Percentiles rank a stretch among this genome's conserved stretches.
Conservation (phyloP, 2,888 invertebrate genomes). For the Copidosoma aretas region DNA sequence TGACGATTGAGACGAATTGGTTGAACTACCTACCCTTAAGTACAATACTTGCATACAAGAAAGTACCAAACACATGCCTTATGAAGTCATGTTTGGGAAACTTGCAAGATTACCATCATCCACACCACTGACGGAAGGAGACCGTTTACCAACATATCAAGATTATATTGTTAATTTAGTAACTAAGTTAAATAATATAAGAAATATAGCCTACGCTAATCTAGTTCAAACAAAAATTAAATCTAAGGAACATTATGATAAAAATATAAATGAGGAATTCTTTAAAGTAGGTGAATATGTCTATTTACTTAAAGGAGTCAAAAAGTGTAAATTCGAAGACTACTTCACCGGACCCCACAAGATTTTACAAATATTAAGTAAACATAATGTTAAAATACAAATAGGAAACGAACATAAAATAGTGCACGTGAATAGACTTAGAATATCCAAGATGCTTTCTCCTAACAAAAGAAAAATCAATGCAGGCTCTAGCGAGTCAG, state of each 20-base stretch:
- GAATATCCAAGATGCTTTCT: not conserved
- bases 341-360: slow-evolving; percentile 8
- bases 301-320: not conserved
- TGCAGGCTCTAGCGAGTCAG: too few species aligned
- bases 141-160: too few species aligned
- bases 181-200: not conserved
- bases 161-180: slow-evolving; percentile 14
- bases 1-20: slow-evolving; percentile 2
- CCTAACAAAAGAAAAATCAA: not conserved
- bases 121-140: too few species aligned
- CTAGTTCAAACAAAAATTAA: not conserved
- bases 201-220: slow-evolving; percentile 9
- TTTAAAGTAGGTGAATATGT: slow-evolving; percentile 10
- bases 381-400: slow-evolving; percentile 14
- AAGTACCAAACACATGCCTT: too few species aligned
- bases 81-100: too few species aligned
- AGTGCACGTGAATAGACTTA: slow-evolving; percentile 2
- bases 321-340: not conserved
- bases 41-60: too few species aligned
- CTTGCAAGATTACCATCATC: too few species aligned
- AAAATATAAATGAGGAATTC: slow-evolving; percentile 8
- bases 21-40: too few species aligned
- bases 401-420: not conserved
- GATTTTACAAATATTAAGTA: slow-evolving; percentile 10
- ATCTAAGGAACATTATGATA: slow-evolving; percentile 3